phyloP scores from a whole-genome alignment of 2,797 vertebrate species.

The Acipenser transmontanus region DNA sequence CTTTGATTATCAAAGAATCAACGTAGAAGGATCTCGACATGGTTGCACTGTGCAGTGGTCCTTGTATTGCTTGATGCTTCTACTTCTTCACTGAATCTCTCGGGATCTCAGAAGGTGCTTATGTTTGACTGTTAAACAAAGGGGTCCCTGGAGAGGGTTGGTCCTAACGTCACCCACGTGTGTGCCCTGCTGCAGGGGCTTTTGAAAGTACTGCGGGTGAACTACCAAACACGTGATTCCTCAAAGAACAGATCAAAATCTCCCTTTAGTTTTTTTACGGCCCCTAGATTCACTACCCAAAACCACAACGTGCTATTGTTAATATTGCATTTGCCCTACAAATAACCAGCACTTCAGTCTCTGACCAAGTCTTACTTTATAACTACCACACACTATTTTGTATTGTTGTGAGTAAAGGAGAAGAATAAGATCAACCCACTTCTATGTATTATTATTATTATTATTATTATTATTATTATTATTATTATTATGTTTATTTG shows the following conservation, averaged over 20 bases:
- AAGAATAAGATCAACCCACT: no score
- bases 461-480: no score
- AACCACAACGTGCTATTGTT: slow-evolving; percentile 13
- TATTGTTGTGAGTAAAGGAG: no score
- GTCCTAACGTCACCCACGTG: slow-evolving; percentile 90
- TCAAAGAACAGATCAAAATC: slow-evolving; percentile 64
- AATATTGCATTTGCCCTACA: background rate
- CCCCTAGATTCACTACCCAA: slow-evolving; percentile 47
- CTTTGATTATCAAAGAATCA: slow-evolving; percentile 97
- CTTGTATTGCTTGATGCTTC: slow-evolving; percentile 25
- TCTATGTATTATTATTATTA: no score
- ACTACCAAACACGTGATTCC: slow-evolving; percentile 82
- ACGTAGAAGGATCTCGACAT: slow-evolving; percentile 98
- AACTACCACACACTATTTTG: no score
- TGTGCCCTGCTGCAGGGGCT: slow-evolving; percentile 71
- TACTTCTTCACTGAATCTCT: slow-evolving; percentile 64
- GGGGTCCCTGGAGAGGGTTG: slow-evolving; percentile 93
- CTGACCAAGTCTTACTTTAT: no score
- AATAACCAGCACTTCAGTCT: no score
- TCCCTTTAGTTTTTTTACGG: slow-evolving; percentile 46
- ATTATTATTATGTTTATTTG: no score
- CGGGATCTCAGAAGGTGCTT: slow-evolving; percentile 80
- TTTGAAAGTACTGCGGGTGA: slow-evolving; percentile 58
- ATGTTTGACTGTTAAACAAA: slow-evolving; percentile 91
- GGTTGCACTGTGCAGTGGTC: slow-evolving; percentile 34